Evolutionary conservation across 2,888 invertebrate species (phyloP), one percentile per base, ranked within the genome.

Genomic region (Dasysyrphus albostriatus): DNA sequence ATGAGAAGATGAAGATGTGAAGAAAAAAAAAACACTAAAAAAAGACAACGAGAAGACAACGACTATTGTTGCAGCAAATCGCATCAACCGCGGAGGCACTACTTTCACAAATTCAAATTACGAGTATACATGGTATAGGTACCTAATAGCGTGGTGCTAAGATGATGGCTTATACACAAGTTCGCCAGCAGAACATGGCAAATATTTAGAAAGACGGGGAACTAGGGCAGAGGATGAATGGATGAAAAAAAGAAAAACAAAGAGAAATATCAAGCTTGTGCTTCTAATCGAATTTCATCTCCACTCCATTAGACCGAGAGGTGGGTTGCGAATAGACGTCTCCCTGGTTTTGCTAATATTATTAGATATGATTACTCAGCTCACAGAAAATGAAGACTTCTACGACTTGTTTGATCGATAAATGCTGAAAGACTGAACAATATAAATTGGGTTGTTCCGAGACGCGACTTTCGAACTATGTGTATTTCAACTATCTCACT

Each of bases 61-160:
- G 54, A 47, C 82, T 82, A 87, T 87, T 87, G 87, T 87, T 87
- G 82, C 78, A 87, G 83, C 32, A 83, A 87, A 87, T 87, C 78
- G 83, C 78, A 78, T 83, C 87, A 87, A 87, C 81, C 54, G 34
- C 34, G n/a, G 34, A 67, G 76, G 63, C 82, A 83, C 83, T 83
- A 87, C 87, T 87, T 87, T 87, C 87, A 87, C 87, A 87, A 87
- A 87, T 87, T 87, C 87, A 87, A 87, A 87, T 87, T 87, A 83
- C n/a, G 12, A 65, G 16, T 67, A 63, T 44, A 72, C 34, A 37
- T 59, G 61, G 61, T 42, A 42, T 42, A n/a, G n/a, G 8, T 12
- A 61, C 39, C 7, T 32, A 32, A 73, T 59, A 73, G 65, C 49
- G 63, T 69, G 58, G 58, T 72, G 34, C 49, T 67, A 34, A 58